Evolutionary conservation across 1,140 invertebrate genomes (phyloP), one percentile per base, ranked within the genome.

Genomic region (Muscidifurax raptorellus): DNA sequence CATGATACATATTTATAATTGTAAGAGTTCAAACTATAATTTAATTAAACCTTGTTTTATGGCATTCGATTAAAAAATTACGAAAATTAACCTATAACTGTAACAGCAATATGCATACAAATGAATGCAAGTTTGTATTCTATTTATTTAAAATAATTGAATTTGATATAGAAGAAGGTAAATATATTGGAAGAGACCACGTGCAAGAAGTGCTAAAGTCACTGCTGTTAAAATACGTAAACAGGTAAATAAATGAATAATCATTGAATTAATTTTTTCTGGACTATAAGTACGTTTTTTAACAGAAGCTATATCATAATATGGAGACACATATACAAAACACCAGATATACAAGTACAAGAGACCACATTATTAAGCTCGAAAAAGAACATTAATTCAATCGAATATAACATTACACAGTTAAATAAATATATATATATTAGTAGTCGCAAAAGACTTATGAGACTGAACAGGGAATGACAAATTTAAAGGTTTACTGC

Each of bases 181-280:
- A 81, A 47, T 2, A 40, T 77, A 77, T 77, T 59, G n/a, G 18
- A 76, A 80, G 15, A 81, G 52, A 69, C 30, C 77, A 83, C 78
- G 85, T 83, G 81, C 81, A 77, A 83, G 18, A 80, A 77, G 85
- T 83, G 85, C 82, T 86, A 80, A 67, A 47, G 75, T 76, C n/a
- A 69, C 78, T 84, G 1, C 44, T 75, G 69, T 75, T 80, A 75
- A 84, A 84, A 80, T 22, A 75, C 40, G 69, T 75, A 59, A 59
- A 84, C 64, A 78, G 36, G 27, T 75, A 15, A 6, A 75, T 40
- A 30, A 75, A n/a, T 36, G 3, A 75, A 36, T 75, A 9, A 22
- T n/a, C 22, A 25, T 30, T 75, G n/a, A n/a, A 40, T 71, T 75
- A 75, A 69, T 30, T 27, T 27, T n/a, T 69, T 7, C n/a, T 44